Base-by-base conservation (phyloP, 2,797 vertebrate genomes). In the Sternotherus odoratus region DNA sequence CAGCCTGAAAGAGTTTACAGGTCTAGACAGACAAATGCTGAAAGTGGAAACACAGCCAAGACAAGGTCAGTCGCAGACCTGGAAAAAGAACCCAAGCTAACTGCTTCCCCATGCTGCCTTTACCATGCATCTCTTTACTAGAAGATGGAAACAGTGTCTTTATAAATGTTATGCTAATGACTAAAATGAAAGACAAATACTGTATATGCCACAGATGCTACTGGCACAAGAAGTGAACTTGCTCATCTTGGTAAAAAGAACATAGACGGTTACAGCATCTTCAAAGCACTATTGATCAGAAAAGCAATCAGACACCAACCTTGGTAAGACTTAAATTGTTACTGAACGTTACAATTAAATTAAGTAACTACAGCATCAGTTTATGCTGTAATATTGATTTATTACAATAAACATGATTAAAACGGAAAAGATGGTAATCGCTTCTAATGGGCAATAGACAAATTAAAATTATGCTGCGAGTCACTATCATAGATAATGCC, bases 371-470 rank as follows among this genome's bases (percentile, higher is more conserved):
- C 56, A 83, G 54, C 21, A 51, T 43, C 87, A 51, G n/a, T 92
- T 86, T 79, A n/a, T 72, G 36, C 23, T 82, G 21, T 43, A n/a
- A 86, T 89, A 86, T 83, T 72, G 91, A 92, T 92, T 92, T 89
- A 81, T 77, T 88, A 86, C 63, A 66, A 78, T 57, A 79, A 77
- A 78, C 43, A 24, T 81, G 78, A 84, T 88, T 85, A 51, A 74
- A 86, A 49, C 33, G 57, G 79, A 77, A 77, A 48, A 85, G 36
- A 54, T 46, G 43, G 56, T n/a, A 43, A 63, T 16, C 12, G 28
- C 75, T 77, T 75, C 53, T 53, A 92, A 83, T 60, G 50, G 75
- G 43, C 75, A 92, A 86, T 74, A 72, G 12, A 28, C 79, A 83
- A 86, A 89, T 86, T 82, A 86, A 74, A 53, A 83, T 69, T 49